Evolutionary conservation across 2,888 invertebrate species (phyloP).

Genomic region (Enoplolaimus lenunculus): DNA sequence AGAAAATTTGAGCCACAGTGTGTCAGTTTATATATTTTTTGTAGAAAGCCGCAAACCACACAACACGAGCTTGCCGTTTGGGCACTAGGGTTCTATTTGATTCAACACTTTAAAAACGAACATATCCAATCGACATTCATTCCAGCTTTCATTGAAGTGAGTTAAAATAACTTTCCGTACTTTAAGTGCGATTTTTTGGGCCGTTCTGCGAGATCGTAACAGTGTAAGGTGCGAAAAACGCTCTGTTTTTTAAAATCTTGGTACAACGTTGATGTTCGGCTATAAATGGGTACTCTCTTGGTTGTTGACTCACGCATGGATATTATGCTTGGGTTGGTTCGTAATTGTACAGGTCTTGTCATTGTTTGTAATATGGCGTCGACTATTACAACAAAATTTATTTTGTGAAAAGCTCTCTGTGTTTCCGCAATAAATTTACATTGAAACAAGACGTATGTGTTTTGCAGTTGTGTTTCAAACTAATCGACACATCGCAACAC

Average conservation of each 20-base stretch:
- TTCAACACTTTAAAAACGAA: conserved; percentile 51
- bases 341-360: no score
- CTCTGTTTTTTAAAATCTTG: no score
- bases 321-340: no score
- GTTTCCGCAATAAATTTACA: no score
- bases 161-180: background rate
- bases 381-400: no score
- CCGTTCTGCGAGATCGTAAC: background rate
- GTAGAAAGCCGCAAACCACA: conserved; percentile 42
- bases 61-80: conserved; percentile 58
- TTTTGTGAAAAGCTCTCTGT: no score
- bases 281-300: no score
- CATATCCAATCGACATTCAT: conserved; percentile 51
- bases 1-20: no score
- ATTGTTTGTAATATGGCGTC: no score
- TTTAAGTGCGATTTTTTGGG: background rate
- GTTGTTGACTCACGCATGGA: no score
- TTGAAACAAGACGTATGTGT: background rate
- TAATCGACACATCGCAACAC: conserved; percentile 37
- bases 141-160: conserved; percentile 42
- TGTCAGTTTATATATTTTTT: background rate
- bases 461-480: conserved; percentile 16
- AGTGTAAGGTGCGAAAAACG: no score
- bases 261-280: no score
- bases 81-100: conserved; percentile 59